phyloP scores from a whole-genome alignment of 2,113 vertebrate species.

The Gadus macrocephalus region DNA sequence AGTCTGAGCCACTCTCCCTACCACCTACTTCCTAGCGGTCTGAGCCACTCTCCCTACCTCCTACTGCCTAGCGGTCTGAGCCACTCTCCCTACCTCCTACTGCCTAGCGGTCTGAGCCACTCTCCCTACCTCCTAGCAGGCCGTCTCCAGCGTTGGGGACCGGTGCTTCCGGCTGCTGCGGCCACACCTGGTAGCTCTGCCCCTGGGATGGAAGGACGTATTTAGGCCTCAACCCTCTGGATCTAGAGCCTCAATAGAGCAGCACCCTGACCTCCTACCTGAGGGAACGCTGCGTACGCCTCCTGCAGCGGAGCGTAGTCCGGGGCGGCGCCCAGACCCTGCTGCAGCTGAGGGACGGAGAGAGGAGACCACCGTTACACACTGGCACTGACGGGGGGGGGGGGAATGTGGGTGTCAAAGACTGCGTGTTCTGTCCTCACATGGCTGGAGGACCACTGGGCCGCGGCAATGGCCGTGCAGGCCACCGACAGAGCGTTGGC shows the following conservation, averaged over 20 bases:
- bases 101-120: too few species aligned
- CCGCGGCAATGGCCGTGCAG: slow-evolving; percentile 92
- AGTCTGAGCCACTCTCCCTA: too few species aligned
- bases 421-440: slow-evolving; percentile 52
- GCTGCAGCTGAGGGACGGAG: slow-evolving; percentile 66
- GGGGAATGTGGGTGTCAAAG: background rate
- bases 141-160: slow-evolving; percentile 66
- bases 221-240: too few species aligned
- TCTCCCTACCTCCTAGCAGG: slow-evolving; percentile 57
- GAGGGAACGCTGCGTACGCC: slow-evolving; percentile 76
- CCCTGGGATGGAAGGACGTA: slow-evolving; percentile 47
- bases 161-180: slow-evolving; percentile 73
- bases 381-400: background rate
- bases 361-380: background rate
- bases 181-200: slow-evolving; percentile 81
- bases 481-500: slow-evolving; percentile 89
- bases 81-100: too few species aligned
- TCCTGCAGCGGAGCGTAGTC: slow-evolving; percentile 82
- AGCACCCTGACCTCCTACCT: slow-evolving; percentile 65
- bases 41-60: too few species aligned
- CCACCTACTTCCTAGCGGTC: too few species aligned
- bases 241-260: background rate
- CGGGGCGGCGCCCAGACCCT: slow-evolving; percentile 72
- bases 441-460: slow-evolving; percentile 97
- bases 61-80: too few species aligned